Base-by-base conservation (phyloP, 2,113 vertebrate species). In the Emydocephalus ijimae region DNA sequence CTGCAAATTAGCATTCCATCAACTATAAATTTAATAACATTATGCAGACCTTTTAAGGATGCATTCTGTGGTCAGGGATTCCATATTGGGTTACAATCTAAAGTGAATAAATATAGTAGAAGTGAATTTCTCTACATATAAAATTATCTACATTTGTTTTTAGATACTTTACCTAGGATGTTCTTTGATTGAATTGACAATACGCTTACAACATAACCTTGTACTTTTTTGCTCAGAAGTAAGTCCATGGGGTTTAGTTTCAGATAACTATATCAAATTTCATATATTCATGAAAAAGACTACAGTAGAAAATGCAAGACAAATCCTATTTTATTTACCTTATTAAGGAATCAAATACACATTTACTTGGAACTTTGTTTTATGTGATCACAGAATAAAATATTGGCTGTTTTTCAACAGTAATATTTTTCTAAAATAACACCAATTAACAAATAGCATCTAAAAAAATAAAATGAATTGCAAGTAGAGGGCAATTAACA, bases 1-100 rank as follows among this genome's bases (percentile, higher is more conserved):
- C 59, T 97, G 91, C 91, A 96, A 96, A 96, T 94, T 92, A 96
- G 92, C 95, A 92, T 95, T 95, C 88, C 90, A 89, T 96, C 95
- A 94, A 23, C 89, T 94, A 91, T 90, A 94, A 96, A 96, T 94
- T 64, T 61, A 95, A 6, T 93, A 94, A 89, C 61, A 96, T 96
- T 89, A 57, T 91, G 89, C 54, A 92, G 93, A 95, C 93, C 85
- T 96, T 97, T 93, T 92, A 96, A 94, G 90, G 89, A 93, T 57
- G 91, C 87, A 93, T 94, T 96, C 92, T n/a, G 3, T 95, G 95
- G 88, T 95, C 93, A 96, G 90, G 93, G 93, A 95, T 95, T 94
- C 91, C 86, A 95, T 94, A 93, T 91, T 96, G 92, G 93, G 93
- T 89, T 93, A 95, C 89, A 95, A 96, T 89, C 88, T 94, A 93